Evolutionary conservation across 2,888 invertebrate species (phyloP).

Genomic region (Ophonus ardosiacus): DNA sequence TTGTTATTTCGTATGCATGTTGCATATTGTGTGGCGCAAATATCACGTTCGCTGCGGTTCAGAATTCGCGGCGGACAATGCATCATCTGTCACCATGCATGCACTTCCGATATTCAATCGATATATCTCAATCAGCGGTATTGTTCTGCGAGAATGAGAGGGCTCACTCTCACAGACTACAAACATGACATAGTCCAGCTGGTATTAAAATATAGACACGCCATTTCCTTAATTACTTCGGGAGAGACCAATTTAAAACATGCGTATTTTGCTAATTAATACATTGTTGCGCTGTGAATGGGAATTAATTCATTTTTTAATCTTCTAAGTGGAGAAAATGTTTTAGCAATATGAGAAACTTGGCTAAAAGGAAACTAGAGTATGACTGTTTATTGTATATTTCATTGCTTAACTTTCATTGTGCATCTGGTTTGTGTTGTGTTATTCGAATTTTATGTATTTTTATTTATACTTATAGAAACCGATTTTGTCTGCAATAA

Average conservation of each 20-base stretch:
- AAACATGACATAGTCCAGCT: neutral
- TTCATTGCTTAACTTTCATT: too few relatives aligned
- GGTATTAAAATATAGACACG: neutral
- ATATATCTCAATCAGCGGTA: constrained; percentile 40
- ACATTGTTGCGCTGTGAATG: neutral
- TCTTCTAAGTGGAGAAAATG: too few relatives aligned
- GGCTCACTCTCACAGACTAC: neutral
- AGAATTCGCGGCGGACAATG: neutral
- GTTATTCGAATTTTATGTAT: too few relatives aligned
- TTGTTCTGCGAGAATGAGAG: neutral
- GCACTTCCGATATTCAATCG: constrained; percentile 19
- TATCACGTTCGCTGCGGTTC: constrained; percentile 22
- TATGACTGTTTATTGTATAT: too few relatives aligned
- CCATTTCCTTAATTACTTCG: neutral
- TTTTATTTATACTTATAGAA: too few relatives aligned
- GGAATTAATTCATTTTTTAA: too few relatives aligned
- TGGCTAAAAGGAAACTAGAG: too few relatives aligned
- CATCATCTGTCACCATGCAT: constrained; percentile 15
- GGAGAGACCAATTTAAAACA: neutral
- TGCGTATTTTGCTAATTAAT: neutral
- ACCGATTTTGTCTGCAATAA: too few relatives aligned
- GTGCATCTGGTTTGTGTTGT: too few relatives aligned
- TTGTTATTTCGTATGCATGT: too few relatives aligned
- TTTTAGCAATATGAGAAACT: too few relatives aligned
- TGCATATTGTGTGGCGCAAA: neutral